Evolutionary conservation across 2,888 invertebrate species (phyloP).

Genomic region (Seira ritae): DNA sequence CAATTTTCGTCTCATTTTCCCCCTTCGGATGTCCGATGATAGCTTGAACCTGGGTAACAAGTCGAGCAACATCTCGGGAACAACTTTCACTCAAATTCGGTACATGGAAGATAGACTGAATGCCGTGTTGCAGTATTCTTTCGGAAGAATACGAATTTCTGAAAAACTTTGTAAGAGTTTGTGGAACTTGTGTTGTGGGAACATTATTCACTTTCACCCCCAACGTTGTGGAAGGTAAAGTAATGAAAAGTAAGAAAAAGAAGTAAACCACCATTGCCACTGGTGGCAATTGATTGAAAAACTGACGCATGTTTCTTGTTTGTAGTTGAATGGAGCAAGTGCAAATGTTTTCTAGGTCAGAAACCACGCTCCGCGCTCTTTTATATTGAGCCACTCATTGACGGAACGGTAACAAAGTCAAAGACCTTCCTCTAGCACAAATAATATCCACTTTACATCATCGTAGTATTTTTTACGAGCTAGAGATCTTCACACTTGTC

Average conservation of each 20-base stretch:
- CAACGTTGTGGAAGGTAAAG: not conserved
- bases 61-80: conserved; percentile 29
- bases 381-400: conserved; percentile 26
- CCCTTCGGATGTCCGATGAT: conserved; percentile 6
- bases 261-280: not conserved
- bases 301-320: conserved; percentile 29
- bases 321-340: conserved; percentile 42
- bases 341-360: conserved; percentile 56
- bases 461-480: no score
- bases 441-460: not conserved
- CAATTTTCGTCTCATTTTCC: conserved; percentile 25
- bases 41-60: conserved; percentile 26
- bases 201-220: not conserved
- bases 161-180: conserved; percentile 8
- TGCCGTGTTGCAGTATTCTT: conserved; percentile 12
- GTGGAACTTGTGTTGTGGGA: not conserved
- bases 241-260: not conserved
- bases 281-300: not conserved
- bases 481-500: not conserved
- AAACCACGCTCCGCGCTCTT: conserved; percentile 29
- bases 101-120: conserved; percentile 29
- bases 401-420: not conserved
- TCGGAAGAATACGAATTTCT: conserved; percentile 13
- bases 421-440: not conserved
- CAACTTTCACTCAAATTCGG: conserved; percentile 42